Percentiles rank a stretch among this genome's conserved stretches.
Conservation (phyloP, 1,140 invertebrate genomes). For the Bilobella aurantiaca region DNA sequence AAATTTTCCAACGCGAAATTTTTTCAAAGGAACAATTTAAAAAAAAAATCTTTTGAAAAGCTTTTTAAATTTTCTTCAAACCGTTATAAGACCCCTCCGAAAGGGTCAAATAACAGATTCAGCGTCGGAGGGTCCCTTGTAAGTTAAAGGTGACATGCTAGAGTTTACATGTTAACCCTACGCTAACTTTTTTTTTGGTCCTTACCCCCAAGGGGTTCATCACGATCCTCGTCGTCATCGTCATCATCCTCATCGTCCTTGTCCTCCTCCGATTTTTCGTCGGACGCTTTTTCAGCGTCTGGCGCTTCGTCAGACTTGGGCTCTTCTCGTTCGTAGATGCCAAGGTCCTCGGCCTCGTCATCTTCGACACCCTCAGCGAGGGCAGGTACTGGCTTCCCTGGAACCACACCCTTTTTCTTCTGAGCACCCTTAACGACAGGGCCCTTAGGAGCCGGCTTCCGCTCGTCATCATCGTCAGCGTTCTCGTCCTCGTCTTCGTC, state of each 20-base stretch:
- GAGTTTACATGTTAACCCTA: too few species aligned
- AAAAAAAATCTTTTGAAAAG: too few species aligned
- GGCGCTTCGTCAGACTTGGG: constrained; percentile 22
- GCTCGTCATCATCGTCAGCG: constrained; percentile 30
- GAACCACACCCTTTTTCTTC: constrained; percentile 12
- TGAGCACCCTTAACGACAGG: constrained; percentile 27
- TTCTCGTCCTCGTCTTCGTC: constrained; percentile 23
- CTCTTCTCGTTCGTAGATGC: constrained; percentile 23
- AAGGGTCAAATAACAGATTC: too few species aligned
- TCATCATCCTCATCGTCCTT: constrained; percentile 24
- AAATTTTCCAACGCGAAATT: too few species aligned
- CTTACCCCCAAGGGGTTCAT: constrained; percentile 10
- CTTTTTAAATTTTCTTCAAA: too few species aligned
- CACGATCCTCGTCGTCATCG: constrained; percentile 22
- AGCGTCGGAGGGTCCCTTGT: too few species aligned
- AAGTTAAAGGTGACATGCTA: too few species aligned
- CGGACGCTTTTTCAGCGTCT: constrained; percentile 22
- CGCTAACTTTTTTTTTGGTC: too few species aligned
- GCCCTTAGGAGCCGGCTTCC: constrained; percentile 32
- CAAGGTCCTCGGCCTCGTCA: constrained; percentile 35
- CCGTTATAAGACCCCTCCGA: too few species aligned
- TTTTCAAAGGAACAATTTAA: too few species aligned
- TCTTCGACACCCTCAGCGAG: constrained; percentile 31
- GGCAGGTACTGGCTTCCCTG: constrained; percentile 28
- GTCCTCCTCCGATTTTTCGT: constrained; percentile 25